These are phyloP conservation scores for Potorous gilbertii DNA, from an alignment of 2,797 vertebrate genomes.

Conservation along the genomic window DNA sequence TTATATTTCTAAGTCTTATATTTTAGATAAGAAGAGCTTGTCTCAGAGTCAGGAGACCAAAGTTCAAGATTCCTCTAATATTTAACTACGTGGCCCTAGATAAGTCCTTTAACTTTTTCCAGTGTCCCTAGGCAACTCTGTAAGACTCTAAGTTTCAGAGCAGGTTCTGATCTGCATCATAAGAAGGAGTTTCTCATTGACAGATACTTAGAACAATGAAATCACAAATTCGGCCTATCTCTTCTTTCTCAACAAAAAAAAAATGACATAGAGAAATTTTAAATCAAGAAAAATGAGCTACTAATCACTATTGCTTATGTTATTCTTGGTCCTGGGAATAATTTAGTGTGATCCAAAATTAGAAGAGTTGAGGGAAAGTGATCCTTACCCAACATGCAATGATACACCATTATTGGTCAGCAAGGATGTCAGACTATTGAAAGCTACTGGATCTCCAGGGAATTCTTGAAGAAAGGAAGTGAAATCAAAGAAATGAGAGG, in stretches of 20 bases:
- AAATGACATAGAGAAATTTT: background rate
- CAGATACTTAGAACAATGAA: background rate
- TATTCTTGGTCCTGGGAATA: slow-evolving; percentile 43
- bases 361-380: slow-evolving; percentile 16
- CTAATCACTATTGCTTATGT: background rate
- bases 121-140: background rate
- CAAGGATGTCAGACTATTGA: background rate
- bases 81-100: background rate
- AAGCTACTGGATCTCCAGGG: slow-evolving; percentile 24
- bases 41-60: background rate
- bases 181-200: background rate
- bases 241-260: background rate
- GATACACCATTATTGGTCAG: background rate
- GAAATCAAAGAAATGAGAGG: slow-evolving; percentile 43
- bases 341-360: slow-evolving; percentile 17
- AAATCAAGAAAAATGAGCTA: background rate
- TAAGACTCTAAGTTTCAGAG: background rate
- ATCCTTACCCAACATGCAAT: background rate
- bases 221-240: background rate
- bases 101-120: background rate
- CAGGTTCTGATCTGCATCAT: background rate
- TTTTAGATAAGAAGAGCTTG: background rate
- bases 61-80: background rate
- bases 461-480: background rate
- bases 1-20: background rate